Conservation (phyloP, 2,113 vertebrate genomes). For the Uropsilus gracilis region DNA sequence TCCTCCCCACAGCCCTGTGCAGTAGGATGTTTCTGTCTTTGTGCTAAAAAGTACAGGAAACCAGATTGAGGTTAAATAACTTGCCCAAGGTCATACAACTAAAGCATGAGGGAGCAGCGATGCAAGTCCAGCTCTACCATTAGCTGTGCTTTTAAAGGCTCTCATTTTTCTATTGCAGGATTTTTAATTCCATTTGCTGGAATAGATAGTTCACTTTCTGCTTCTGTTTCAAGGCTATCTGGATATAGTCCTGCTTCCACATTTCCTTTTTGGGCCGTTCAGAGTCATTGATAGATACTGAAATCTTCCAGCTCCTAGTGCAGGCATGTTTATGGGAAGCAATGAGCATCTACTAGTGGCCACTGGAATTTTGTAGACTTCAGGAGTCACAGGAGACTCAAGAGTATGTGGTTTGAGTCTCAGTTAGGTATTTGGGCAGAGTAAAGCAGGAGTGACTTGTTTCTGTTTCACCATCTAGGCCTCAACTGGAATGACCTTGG, state of each 20-base stretch:
- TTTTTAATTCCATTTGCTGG: not conserved
- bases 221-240: fast-evolving
- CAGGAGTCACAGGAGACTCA: not conserved
- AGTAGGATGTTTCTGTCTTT: not conserved
- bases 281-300: not conserved
- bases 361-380: not conserved
- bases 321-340: not conserved
- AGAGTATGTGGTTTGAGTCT: not conserved
- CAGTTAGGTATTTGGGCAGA: not conserved
- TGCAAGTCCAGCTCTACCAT: not conserved
- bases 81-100: not conserved
- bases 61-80: not conserved
- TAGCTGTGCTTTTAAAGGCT: not conserved
- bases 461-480: not conserved
- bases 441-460: not conserved
- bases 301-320: not conserved
- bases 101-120: not conserved
- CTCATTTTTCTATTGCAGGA: not conserved
- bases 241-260: not conserved
- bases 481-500: not conserved
- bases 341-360: not conserved
- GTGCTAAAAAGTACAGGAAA: not conserved
- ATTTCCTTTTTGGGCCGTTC: not conserved
- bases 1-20: not conserved
- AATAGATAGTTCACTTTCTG: not conserved